Conservation (phyloP, 2,113 vertebrate species). For the Heterotilapia buettikoferi region DNA sequence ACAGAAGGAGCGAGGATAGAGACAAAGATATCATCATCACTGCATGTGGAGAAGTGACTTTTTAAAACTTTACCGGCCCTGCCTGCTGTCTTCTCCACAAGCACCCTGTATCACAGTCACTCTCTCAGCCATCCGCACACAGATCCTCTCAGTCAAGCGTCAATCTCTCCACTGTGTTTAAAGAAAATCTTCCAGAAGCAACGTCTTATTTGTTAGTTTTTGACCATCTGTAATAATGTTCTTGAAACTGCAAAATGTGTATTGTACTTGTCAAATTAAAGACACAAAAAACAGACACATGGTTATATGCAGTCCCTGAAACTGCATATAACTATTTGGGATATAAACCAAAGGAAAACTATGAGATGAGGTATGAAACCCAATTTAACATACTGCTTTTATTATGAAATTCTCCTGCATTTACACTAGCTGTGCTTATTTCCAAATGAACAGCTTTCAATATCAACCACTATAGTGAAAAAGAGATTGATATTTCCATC, state of each 20-base stretch:
- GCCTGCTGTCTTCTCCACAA: background rate
- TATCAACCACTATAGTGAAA: background rate
- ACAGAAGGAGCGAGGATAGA: background rate
- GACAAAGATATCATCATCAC: background rate
- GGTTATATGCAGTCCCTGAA: background rate
- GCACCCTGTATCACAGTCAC: background rate
- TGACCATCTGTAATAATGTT: background rate
- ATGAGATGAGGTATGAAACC: background rate
- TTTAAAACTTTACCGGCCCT: constrained; percentile 14
- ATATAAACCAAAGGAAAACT: background rate
- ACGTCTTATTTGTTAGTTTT: background rate
- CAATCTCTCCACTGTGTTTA: background rate
- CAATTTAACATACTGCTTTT: background rate
- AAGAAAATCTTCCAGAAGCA: background rate
- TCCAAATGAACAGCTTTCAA: background rate
- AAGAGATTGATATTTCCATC: background rate
- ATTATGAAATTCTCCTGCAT: background rate
- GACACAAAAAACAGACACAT: background rate
- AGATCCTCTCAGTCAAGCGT: background rate
- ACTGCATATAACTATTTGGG: background rate
- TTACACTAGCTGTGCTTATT: background rate
- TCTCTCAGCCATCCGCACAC: background rate
- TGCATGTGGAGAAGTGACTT: background rate
- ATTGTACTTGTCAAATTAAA: background rate
- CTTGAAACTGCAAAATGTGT: background rate